Percentiles rank a stretch among this genome's conserved stretches.
phyloP scores from a whole-genome alignment of 2,797 vertebrate genomes.

The Etheostoma nigrum region DNA sequence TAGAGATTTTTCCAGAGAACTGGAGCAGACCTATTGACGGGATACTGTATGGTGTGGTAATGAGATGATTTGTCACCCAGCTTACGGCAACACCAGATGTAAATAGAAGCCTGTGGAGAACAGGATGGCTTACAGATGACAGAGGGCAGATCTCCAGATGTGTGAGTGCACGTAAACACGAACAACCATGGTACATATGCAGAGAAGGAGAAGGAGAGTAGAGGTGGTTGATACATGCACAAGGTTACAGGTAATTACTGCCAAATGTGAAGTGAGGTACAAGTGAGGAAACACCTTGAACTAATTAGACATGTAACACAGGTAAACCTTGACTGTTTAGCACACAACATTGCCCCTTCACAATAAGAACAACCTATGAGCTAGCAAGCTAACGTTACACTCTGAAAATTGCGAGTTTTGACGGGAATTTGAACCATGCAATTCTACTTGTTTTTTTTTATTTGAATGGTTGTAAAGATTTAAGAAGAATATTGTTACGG shows the following conservation, averaged over 20 bases:
- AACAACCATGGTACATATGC: conserved; percentile 1
- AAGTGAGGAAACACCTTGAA: conserved; percentile 34
- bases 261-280: conserved; percentile 35
- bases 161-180: conserved; percentile 27
- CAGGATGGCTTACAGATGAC: conserved; percentile 51
- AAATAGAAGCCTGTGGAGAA: conserved; percentile 50
- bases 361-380: no score
- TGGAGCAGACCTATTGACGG: conserved; percentile 8
- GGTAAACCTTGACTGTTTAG: conserved; percentile 1
- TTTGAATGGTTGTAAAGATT: no score
- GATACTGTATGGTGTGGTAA: conserved; percentile 15
- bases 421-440: no score
- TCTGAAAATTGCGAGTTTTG: no score
- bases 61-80: conserved; percentile 52
- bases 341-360: background rate
- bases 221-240: conserved; percentile 8
- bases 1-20: conserved; percentile 25
- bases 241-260: conserved; percentile 30
- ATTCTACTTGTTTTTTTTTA: no score
- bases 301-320: background rate
- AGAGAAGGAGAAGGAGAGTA: background rate
- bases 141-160: conserved; percentile 42
- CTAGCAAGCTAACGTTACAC: no score
- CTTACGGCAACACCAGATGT: conserved; percentile 20
- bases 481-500: no score